A percentile compares a stretch with the other conserved stretches of the same genome.
phyloP scores from a whole-genome alignment of 2,113 vertebrate species.

The Falco punctatus region DNA sequence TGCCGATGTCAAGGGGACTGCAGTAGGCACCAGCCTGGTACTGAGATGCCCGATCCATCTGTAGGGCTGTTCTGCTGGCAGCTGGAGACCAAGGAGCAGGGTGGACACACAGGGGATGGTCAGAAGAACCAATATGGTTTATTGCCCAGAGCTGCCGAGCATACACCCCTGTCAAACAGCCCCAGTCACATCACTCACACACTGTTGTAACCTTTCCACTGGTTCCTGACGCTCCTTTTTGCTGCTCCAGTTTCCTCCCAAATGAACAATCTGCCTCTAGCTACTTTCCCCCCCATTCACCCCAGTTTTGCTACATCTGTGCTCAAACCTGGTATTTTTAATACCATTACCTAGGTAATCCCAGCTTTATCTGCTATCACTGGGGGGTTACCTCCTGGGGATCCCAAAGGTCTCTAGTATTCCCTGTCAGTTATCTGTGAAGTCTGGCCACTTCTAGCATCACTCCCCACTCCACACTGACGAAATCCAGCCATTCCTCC shows the following conservation, averaged over 20 bases:
- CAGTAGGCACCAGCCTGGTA: neutral
- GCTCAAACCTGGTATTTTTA: neutral
- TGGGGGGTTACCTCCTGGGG: neutral
- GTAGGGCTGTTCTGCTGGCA: neutral
- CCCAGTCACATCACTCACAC: accelerated
- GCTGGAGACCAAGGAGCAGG: neutral
- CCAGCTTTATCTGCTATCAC: neutral
- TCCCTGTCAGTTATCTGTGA: neutral
- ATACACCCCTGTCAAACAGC: neutral
- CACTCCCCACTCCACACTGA: accelerated
- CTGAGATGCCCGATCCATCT: accelerated
- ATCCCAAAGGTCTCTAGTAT: neutral
- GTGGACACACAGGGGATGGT: neutral
- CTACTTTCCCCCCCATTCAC: no score
- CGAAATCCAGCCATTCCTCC: neutral
- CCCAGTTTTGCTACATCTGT: neutral
- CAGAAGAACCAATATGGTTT: no score
- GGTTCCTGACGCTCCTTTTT: neutral
- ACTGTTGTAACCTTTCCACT: neutral
- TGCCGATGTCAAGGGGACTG: accelerated
- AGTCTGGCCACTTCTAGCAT: neutral
- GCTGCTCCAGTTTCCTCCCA: neutral
- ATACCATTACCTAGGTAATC: no score
- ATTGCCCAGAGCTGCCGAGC: neutral
- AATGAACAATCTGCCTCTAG: neutral